Conservation (phyloP, 1,140 invertebrate species). For the Alviniconcha marisindica region DNA sequence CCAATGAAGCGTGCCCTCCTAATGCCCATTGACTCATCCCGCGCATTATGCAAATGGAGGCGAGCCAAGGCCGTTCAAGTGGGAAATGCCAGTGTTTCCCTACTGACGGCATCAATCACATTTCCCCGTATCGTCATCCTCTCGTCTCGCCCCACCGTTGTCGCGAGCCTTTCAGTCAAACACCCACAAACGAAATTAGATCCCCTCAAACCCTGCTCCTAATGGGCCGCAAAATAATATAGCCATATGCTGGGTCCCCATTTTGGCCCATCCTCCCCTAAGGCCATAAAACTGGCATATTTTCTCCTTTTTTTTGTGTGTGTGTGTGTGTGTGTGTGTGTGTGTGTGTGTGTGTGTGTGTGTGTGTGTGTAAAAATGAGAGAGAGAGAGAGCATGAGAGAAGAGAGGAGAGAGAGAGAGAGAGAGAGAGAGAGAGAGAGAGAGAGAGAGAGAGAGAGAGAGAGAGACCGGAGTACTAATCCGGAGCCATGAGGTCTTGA, state of each 20-base stretch:
- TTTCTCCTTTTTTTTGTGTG: too few species aligned
- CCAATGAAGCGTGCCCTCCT: conserved; percentile 30
- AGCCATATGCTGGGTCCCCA: conserved; percentile 4
- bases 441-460: too few species aligned
- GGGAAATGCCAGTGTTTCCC: conserved; percentile 25
- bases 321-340: too few species aligned
- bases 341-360: too few species aligned
- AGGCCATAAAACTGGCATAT: too few species aligned
- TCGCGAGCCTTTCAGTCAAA: neutral
- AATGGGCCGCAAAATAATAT: conserved; percentile 32
- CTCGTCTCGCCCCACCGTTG: neutral
- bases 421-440: too few species aligned
- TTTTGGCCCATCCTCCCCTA: neutral
- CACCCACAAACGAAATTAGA: conserved; percentile 33
- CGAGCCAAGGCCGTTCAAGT: neutral
- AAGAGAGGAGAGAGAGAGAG: too few species aligned
- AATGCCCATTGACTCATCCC: conserved; percentile 16
- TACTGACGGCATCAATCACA: neutral
- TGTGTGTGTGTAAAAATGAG: neutral
- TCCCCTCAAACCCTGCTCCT: neutral
- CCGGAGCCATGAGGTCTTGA: too few species aligned
- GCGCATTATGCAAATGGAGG: conserved; percentile 32
- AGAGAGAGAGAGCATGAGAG: too few species aligned
- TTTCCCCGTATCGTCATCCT: neutral
- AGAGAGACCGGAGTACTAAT: too few species aligned